Evolutionary conservation across 1,140 invertebrate species (phyloP).

Genomic region (Trichonephila clavipes): DNA sequence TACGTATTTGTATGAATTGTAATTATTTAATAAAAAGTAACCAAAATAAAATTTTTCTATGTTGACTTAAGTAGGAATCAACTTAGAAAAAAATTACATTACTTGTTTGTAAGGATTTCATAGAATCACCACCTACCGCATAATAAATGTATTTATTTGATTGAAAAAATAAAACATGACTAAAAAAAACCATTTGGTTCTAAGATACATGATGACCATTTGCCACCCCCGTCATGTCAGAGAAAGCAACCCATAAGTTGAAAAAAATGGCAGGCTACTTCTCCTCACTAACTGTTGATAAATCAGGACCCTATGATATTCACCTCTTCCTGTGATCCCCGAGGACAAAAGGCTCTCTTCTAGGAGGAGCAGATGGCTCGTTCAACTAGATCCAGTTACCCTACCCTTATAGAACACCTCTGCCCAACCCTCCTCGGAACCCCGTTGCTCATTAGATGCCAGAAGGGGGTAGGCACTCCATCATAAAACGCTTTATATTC

Average conservation of each 20-base stretch:
- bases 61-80: no score
- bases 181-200: background rate
- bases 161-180: background rate
- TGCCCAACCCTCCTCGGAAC: background rate
- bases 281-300: constrained; percentile 61
- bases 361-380: constrained; percentile 68
- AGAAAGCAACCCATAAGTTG: background rate
- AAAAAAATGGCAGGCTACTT: background rate
- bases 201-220: no score
- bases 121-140: no score
- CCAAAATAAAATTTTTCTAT: no score
- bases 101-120: no score
- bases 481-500: constrained; percentile 64
- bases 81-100: no score
- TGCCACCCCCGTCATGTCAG: background rate
- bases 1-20: no score
- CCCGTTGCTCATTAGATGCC: constrained; percentile 74
- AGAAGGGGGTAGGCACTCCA: constrained; percentile 45
- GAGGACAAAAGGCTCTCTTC: constrained; percentile 64
- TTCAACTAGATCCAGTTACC: constrained; percentile 72
- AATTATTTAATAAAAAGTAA: no score
- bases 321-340: constrained; percentile 42
- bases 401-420: background rate
- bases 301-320: constrained; percentile 67
- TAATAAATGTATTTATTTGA: no score